These are phyloP conservation scores for Argyrosomus regius DNA, from an alignment of 2,797 vertebrate species.

Conservation along the genomic window DNA sequence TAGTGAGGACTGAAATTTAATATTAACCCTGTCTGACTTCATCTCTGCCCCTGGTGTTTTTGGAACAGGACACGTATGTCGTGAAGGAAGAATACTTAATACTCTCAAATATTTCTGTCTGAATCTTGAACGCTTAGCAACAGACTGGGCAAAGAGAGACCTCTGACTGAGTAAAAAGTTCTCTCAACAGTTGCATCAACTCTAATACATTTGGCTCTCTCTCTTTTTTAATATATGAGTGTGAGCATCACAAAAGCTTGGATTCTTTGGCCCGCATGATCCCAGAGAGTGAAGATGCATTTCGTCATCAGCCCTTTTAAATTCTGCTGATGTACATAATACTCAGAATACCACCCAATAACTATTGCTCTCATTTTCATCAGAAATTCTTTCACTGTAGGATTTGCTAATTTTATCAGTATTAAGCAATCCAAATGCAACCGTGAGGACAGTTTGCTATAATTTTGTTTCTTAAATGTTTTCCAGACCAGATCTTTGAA, in stretches of 20 bases:
- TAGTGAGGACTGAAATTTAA: conserved; percentile 4
- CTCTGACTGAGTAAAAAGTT: conserved; percentile 21
- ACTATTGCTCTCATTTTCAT: background rate
- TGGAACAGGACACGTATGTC: background rate
- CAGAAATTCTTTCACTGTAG: background rate
- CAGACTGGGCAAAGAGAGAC: background rate
- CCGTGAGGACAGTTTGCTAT: background rate
- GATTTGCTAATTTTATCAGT: background rate
- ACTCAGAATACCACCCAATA: background rate
- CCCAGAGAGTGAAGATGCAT: background rate
- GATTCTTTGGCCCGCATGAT: background rate
- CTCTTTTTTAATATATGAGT: too few species aligned
- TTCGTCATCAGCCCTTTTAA: conserved; percentile 7
- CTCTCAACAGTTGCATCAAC: conserved; percentile 10
- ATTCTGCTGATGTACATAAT: background rate
- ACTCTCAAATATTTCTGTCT: conserved; percentile 24
- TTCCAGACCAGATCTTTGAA: background rate
- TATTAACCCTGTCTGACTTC: conserved; percentile 6
- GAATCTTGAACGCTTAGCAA: conserved; percentile 11
- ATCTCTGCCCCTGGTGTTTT: conserved; percentile 17
- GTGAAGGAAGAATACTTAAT: background rate
- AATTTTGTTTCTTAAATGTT: background rate
- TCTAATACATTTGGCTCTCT: conserved; percentile 18
- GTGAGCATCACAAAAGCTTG: background rate
- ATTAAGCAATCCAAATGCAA: background rate